A percentile compares a stretch with the other conserved stretches of the same genome.
Evolutionary conservation across 2,888 invertebrate genomes (phyloP).

Genomic region (Lycocerus yunnanus): DNA sequence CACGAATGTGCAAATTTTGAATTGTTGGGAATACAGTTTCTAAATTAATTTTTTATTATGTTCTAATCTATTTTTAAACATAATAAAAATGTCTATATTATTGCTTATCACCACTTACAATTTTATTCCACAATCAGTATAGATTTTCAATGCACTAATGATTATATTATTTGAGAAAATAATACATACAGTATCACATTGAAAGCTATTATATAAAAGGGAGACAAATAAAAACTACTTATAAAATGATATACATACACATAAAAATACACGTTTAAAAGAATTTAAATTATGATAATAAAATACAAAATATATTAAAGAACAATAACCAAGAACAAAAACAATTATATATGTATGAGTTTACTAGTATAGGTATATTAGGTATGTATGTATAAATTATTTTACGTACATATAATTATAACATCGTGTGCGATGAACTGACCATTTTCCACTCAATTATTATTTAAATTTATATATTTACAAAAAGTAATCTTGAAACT

Average conservation of each 20-base stretch:
- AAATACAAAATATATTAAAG: neutral
- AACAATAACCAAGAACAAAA: neutral
- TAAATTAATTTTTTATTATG: too few relatives aligned
- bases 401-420: too few relatives aligned
- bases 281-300: neutral
- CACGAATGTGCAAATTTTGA: too few relatives aligned
- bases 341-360: neutral
- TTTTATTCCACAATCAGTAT: neutral
- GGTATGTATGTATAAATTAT: neutral
- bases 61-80: neutral
- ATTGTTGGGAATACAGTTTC: too few relatives aligned
- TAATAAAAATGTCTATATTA: neutral
- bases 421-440: neutral
- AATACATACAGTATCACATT: too few relatives aligned
- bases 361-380: neutral
- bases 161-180: too few relatives aligned
- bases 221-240: too few relatives aligned
- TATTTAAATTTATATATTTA: neutral
- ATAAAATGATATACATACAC: neutral
- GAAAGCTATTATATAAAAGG: too few relatives aligned
- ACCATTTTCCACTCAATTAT: neutral
- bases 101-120: neutral
- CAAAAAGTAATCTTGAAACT: neutral
- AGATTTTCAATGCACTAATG: neutral
- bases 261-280: neutral